Conservation (phyloP, 1,140 invertebrate species). For the Campoletis sonorensis region DNA sequence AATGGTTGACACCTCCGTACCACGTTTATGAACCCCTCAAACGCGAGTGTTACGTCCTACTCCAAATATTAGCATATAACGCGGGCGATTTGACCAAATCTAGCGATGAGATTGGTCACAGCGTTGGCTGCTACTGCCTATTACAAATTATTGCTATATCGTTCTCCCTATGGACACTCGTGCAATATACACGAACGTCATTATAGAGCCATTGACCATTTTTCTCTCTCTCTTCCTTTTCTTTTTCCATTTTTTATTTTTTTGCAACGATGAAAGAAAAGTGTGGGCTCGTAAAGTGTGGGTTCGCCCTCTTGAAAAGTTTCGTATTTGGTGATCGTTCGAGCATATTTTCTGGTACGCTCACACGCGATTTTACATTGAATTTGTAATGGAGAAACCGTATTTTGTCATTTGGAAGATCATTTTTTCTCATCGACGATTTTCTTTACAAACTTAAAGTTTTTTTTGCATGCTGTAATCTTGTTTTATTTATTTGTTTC, state of each 20-base stretch:
- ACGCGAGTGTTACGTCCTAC: conserved; percentile 55
- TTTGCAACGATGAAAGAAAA: conserved; percentile 32
- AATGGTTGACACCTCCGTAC: conserved; percentile 72
- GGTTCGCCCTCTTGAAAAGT: conserved; percentile 53
- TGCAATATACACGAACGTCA: neutral
- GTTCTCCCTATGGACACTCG: neutral
- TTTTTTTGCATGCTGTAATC: no score
- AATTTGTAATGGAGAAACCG: conserved; percentile 32
- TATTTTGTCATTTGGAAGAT: neutral
- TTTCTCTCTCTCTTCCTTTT: no score
- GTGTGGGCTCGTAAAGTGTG: conserved; percentile 52
- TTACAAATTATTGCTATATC: neutral
- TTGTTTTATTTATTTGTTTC: no score
- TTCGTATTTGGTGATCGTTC: conserved; percentile 62
- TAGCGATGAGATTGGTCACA: neutral
- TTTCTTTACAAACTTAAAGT: no score
- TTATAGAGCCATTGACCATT: neutral
- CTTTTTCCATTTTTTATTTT: neutral
- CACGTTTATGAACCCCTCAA: conserved; percentile 28
- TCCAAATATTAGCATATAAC: conserved; percentile 66
- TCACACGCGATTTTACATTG: conserved; percentile 25
- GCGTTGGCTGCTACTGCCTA: neutral
- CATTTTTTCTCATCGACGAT: no score
- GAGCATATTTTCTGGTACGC: neutral
- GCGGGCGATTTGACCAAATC: conserved; percentile 45